Percentiles rank a stretch among this genome's conserved stretches.
Conservation (phyloP, 1,140 invertebrate genomes). For the Oscheius sp. region DNA sequence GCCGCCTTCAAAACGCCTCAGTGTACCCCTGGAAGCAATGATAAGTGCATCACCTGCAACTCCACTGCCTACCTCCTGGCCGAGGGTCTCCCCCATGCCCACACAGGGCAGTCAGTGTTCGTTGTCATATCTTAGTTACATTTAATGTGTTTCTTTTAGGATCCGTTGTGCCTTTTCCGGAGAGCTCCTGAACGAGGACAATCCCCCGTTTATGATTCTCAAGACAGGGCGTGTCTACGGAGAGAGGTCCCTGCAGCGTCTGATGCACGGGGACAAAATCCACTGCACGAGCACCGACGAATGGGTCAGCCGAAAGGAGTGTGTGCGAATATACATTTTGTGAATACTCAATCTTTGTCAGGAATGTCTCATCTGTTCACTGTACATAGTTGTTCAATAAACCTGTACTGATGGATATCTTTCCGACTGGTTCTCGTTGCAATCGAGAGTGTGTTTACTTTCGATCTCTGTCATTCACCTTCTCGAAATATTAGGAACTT, state of each 20-base stretch:
- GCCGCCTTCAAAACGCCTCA: conserved; percentile 87
- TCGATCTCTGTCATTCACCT: too few species aligned
- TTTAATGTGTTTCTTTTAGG: too few species aligned
- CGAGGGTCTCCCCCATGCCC: conserved; percentile 81
- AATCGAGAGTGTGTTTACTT: too few species aligned
- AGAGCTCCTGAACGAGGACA: conserved; percentile 88
- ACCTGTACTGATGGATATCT: too few species aligned
- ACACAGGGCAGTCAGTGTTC: conserved; percentile 80
- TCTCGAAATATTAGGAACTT: too few species aligned
- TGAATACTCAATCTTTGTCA: too few species aligned
- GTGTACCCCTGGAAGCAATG: conserved; percentile 28
- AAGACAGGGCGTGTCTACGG: conserved; percentile 96
- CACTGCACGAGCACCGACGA: not conserved
- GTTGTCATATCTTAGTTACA: too few species aligned
- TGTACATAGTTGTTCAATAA: too few species aligned
- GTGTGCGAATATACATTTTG: not conserved
- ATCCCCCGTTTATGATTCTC: conserved; percentile 87
- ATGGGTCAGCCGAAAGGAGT: not conserved
- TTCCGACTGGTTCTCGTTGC: too few species aligned
- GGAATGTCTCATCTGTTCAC: too few species aligned
- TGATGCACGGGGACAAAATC: conserved; percentile 20
- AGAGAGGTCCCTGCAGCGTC: conserved; percentile 67
- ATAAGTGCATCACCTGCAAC: conserved; percentile 86
- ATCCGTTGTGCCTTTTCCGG: conserved; percentile 86
- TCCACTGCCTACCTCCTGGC: conserved; percentile 82